A percentile compares a stretch with the other conserved stretches of the same genome.
phyloP scores from a whole-genome alignment of 2,113 vertebrate species.

The Corythornis cristatus region DNA sequence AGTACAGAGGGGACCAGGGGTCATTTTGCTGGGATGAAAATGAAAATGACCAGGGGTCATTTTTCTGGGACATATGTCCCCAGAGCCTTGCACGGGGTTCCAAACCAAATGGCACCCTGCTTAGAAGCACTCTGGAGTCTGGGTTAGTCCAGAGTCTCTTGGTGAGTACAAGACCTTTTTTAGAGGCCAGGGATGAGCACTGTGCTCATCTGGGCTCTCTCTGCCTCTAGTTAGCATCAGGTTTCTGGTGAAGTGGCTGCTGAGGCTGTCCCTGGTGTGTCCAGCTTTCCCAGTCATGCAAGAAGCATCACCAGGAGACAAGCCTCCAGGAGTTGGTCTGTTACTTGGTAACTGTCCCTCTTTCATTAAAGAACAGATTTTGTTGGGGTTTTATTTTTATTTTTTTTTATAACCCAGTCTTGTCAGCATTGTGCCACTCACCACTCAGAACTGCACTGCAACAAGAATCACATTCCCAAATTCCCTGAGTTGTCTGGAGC shows the following conservation, averaged over 20 bases:
- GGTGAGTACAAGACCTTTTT: neutral
- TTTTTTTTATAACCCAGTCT: neutral
- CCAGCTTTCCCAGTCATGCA: neutral
- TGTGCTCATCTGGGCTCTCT: neutral
- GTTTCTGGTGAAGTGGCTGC: neutral
- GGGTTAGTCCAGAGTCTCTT: neutral
- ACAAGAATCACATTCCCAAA: neutral
- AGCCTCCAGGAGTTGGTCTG: neutral
- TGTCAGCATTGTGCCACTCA: neutral
- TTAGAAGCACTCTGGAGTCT: neutral
- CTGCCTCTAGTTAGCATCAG: neutral
- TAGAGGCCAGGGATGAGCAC: neutral
- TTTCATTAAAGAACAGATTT: neutral
- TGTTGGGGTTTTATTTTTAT: too few relatives aligned
- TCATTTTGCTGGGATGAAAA: neutral
- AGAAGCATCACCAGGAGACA: neutral
- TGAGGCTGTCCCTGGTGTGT: neutral
- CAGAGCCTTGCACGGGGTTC: neutral
- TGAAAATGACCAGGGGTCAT: neutral
- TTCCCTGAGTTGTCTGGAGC: neutral
- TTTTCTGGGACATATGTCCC: neutral
- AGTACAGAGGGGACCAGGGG: neutral
- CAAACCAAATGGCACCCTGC: neutral
- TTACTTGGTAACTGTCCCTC: neutral
- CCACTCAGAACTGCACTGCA: neutral